Conservation (phyloP, 2,113 vertebrate genomes). For the Petaurus breviceps region DNA sequence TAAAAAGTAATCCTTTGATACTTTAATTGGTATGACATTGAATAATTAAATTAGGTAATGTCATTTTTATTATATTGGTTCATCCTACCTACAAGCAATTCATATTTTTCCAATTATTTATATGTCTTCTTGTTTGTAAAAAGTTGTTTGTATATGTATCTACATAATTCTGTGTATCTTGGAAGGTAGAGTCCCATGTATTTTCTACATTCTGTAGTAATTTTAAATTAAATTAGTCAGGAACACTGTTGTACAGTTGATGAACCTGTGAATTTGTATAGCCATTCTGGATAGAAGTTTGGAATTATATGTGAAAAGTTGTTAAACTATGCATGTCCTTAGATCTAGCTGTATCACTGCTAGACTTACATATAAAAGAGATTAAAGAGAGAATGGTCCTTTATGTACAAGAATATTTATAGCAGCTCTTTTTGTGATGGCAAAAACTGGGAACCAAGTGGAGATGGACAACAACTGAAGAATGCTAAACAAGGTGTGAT, state of each 20-base stretch:
- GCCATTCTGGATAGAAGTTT: not conserved
- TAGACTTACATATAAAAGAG: not conserved
- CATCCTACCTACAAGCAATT: too few relatives aligned
- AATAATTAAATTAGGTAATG: too few relatives aligned
- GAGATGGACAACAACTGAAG: not conserved
- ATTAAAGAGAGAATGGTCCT: not conserved
- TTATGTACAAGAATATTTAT: not conserved
- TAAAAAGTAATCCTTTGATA: not conserved
- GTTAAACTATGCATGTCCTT: not conserved
- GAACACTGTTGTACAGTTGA: not conserved
- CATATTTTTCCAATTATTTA: not conserved
- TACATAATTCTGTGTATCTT: not conserved
- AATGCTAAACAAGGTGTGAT: not conserved
- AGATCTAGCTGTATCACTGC: not conserved
- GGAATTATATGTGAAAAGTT: not conserved
- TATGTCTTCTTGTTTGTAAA: not conserved
- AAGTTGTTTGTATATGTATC: not conserved
- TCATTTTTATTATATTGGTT: too few relatives aligned
- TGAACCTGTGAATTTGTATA: not conserved
- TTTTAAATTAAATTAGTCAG: not conserved
- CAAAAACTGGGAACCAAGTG: not conserved
- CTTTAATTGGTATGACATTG: not conserved
- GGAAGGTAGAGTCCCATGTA: not conserved
- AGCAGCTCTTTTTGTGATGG: not conserved
- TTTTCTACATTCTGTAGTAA: not conserved